A percentile compares a stretch with the other conserved stretches of the same genome.
Conservation (phyloP, 2,797 vertebrate genomes). For the Pempheris klunzingeri region DNA sequence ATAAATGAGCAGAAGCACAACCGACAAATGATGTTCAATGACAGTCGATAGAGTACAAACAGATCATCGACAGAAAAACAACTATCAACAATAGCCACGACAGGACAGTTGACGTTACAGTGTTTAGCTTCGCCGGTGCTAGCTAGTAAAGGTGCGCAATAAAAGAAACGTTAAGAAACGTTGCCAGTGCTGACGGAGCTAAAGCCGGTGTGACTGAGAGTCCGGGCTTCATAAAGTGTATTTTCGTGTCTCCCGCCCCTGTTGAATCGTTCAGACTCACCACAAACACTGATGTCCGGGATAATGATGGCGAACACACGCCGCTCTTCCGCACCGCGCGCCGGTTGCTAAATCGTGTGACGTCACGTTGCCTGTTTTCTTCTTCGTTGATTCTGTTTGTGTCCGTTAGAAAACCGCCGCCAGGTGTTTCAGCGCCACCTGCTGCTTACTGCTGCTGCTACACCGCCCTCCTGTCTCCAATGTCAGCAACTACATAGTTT, state of each 20-base stretch:
- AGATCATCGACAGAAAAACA: background rate
- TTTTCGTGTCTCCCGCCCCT: fast-evolving
- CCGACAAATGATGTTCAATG: fast-evolving
- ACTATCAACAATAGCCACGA: background rate
- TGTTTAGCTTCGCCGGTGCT: slow-evolving; percentile 54
- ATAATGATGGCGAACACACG: slow-evolving; percentile 1
- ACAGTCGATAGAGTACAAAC: background rate
- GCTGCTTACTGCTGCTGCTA: background rate
- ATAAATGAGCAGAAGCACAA: background rate
- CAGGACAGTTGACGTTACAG: slow-evolving; percentile 32
- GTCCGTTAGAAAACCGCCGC: background rate
- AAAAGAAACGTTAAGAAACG: background rate
- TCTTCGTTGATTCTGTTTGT: background rate
- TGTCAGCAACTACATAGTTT: no score
- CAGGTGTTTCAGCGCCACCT: slow-evolving; percentile 37
- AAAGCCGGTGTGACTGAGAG: background rate
- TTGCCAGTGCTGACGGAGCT: background rate
- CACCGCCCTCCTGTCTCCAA: no score
- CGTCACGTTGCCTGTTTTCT: slow-evolving; percentile 47
- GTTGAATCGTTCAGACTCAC: background rate
- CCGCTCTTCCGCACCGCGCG: slow-evolving; percentile 55
- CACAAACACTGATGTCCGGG: background rate
- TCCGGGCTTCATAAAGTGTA: background rate
- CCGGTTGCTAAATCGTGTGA: slow-evolving; percentile 66
- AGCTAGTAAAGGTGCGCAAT: slow-evolving; percentile 32